Evolutionary conservation across 2,113 vertebrate species (phyloP), one percentile per base, ranked within the genome.

Genomic region (Chionomys nivalis): DNA sequence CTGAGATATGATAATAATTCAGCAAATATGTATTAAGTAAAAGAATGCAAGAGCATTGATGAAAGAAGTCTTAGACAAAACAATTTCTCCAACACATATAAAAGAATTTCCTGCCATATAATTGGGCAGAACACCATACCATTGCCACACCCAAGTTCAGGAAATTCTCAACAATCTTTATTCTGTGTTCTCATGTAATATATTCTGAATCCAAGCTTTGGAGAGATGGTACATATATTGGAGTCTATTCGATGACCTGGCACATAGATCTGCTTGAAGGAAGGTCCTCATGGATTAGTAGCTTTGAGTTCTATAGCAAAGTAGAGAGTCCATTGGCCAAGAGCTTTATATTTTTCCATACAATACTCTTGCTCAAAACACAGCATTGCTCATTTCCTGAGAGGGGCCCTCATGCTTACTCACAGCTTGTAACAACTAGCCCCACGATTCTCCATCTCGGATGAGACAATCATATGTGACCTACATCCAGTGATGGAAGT

Each of bases 81-180:
- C 39, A 19, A 96, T 93, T 93, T 93, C 49, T 61, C 31, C 75
- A 93, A 44, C 39, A 61, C 49, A 81, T 75, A 82, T 49, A 44
- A 89, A 89, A 95, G 28, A 81, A 95, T 95, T 95, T 95, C 92
- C 85, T 96, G n/a, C 28, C 63, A 85, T 83, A 91, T 47, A 52
- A 47, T 61, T 33, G 79, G 89, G 44, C 73, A 89, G 55, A 52
- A 42, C 75, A 93, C 42, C 83, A 96, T 93, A 58, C 87, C 93
- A 94, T 90, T 72, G 78, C 89, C 89, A 79, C 44, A 61, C 86
- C 52, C 78, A 70, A 58, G 31, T 73, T 13, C 85, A 93, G 63
- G 55, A 93, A 93, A 91, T 58, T 55, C 42, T 81, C 78, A 70
- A 68, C 31, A 36, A 68, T 36, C 31, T 55, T 94, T 52, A 61